phyloP scores from a whole-genome alignment of 2,888 invertebrate species.

The Caenorhabditis imperialis region DNA sequence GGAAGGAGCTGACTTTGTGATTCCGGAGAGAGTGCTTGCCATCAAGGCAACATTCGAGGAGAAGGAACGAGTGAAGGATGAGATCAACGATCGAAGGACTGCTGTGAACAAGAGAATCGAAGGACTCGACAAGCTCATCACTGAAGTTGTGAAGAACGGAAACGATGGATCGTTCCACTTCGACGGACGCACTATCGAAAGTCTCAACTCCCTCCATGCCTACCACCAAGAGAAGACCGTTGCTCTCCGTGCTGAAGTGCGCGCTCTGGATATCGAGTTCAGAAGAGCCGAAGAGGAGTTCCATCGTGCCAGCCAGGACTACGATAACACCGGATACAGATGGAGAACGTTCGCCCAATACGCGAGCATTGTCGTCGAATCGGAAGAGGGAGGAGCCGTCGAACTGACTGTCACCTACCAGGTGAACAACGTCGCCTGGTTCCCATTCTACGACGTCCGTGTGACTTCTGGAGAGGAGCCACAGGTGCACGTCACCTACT shows the following conservation, averaged over 20 bases:
- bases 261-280: slow-evolving; percentile 20
- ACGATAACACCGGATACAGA: slow-evolving; percentile 46
- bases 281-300: slow-evolving; percentile 41
- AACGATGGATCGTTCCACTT: slow-evolving; percentile 36
- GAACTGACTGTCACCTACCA: slow-evolving; percentile 55
- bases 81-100: slow-evolving; percentile 34
- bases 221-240: slow-evolving; percentile 40
- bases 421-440: slow-evolving; percentile 66
- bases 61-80: slow-evolving; percentile 30
- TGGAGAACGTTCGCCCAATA: slow-evolving; percentile 38
- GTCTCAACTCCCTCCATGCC: slow-evolving; percentile 30
- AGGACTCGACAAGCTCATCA: slow-evolving; percentile 42
- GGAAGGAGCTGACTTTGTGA: slow-evolving; percentile 36
- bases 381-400: slow-evolving; percentile 20
- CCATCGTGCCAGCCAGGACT: slow-evolving; percentile 34
- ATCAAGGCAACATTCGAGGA: slow-evolving; percentile 37
- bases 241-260: slow-evolving; percentile 28
- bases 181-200: slow-evolving; percentile 41
- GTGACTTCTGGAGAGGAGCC: slow-evolving; percentile 51
- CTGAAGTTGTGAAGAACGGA: slow-evolving; percentile 29
- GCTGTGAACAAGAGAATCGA: slow-evolving; percentile 44
- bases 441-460: slow-evolving; percentile 68
- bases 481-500: slow-evolving; percentile 75
- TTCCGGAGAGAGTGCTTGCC: slow-evolving; percentile 32
- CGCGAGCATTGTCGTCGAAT: slow-evolving; percentile 45